Base-by-base conservation (phyloP, 2,888 invertebrate species). In the Clunio marinus region DNA sequence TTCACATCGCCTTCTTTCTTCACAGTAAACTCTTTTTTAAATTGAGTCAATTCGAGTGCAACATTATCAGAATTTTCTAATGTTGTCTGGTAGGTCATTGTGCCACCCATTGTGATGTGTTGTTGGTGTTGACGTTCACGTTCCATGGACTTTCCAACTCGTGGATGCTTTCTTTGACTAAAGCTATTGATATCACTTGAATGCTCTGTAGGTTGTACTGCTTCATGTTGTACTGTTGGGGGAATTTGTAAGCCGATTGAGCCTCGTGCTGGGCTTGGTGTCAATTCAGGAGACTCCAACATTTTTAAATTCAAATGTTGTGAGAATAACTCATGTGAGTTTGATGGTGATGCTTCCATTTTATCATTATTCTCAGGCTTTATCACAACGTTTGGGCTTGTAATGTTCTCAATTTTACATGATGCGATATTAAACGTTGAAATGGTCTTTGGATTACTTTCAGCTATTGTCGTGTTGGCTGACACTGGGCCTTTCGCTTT, bases 91-190 rank as follows among this genome's bases (percentile, higher is more conserved):
- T 13, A 79, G n/a, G n/a, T n/a, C n/a, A n/a, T n/a, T n/a, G n/a
- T n/a, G 74, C 27, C 79, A 77, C 51, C 75, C 76, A 1, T 78
- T 76, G 0, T 76, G 72, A 27, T 70, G 66, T 27, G 70, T 15
- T 27, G 70, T 72, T 86, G 83, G 15, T 88, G 79, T 59, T 20
- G 70, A 13, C 35, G 67, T 72, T 86, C 84, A 20, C 88, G 79
- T 7, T 86, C 88, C 86, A 87, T 88, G 27, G 82, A 85, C 75
- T 88, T 88, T 59, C 84, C 84, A 62, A 84, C 78, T 66, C 84
- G 79, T 27, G 84, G 83, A 13, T 45, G 63, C 73, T 82, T 83
- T 37, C 83, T 76, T 46, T 79, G 78, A 55, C 75, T 69, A 45
- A 59, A 37, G 22, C 24, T 60, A 69, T 55, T 13, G 27, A 45